Conservation (phyloP, 1,140 invertebrate genomes). For the Radopholus similis region DNA sequence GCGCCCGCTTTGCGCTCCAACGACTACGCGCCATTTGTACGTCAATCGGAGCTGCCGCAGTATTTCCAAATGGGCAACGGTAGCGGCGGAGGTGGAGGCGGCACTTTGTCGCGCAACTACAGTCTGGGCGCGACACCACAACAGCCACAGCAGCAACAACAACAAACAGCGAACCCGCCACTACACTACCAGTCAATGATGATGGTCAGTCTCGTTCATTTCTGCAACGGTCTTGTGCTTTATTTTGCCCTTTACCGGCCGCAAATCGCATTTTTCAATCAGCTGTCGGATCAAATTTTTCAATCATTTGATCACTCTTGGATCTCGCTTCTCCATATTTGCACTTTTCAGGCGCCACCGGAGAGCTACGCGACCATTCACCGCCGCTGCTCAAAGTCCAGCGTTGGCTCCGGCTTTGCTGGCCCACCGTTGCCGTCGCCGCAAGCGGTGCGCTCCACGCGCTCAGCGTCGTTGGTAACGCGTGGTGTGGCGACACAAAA, state of each 20-base stretch:
- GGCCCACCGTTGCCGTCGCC: background rate
- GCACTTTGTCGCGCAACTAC: background rate
- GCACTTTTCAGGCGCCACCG: background rate
- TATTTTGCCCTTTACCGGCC: background rate
- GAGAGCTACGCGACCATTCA: constrained; percentile 16
- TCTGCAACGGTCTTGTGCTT: background rate
- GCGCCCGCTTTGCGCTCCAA: background rate
- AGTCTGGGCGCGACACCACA: background rate
- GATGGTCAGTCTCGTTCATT: too few relatives aligned
- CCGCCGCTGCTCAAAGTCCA: constrained; percentile 8
- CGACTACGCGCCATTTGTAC: background rate
- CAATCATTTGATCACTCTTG: background rate
- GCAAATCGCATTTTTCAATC: too few relatives aligned
- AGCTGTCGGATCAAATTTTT: too few relatives aligned
- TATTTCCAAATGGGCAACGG: too few relatives aligned
- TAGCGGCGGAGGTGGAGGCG: background rate
- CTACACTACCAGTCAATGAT: background rate
- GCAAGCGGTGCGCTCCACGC: background rate
- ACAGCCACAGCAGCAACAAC: background rate
- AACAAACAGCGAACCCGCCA: background rate
- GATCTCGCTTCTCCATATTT: background rate
- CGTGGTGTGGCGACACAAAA: background rate
- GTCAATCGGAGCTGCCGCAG: background rate
- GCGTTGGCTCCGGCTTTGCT: background rate
- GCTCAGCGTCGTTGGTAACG: background rate